A percentile compares a stretch with the other conserved stretches of the same genome.
Evolutionary conservation across 35 echinoderm and acorn worm species (phyloP).

Genomic region (Heliocidaris tuberculata): DNA sequence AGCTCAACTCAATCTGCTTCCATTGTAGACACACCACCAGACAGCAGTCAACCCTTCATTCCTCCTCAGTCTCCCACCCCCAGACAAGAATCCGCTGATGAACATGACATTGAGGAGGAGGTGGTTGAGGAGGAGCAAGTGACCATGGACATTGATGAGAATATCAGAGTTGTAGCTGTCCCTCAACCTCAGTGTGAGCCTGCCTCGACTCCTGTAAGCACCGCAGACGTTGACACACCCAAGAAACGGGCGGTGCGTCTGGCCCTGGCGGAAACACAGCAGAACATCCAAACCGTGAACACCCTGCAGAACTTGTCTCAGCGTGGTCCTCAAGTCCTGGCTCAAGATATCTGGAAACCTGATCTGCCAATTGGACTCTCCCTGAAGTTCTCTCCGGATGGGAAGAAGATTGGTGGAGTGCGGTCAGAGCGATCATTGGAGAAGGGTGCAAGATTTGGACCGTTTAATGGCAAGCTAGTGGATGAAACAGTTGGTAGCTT

Average conservation of each 20-base stretch:
- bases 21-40: neutral
- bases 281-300: neutral
- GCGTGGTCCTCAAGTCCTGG: neutral
- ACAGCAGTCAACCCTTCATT: neutral
- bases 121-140: neutral
- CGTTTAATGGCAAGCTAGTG: conserved; percentile 3
- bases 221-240: neutral
- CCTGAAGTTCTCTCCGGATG: neutral
- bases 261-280: neutral
- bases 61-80: neutral
- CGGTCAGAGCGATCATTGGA: conserved; percentile 10
- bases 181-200: neutral
- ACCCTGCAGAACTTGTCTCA: neutral
- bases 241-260: conserved; percentile 30
- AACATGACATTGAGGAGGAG: neutral
- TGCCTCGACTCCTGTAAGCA: neutral
- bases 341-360: neutral
- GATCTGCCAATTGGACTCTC: conserved; percentile 2
- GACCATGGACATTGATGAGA: neutral
- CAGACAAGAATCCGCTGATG: neutral
- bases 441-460: conserved; percentile 24
- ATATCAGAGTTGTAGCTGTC: neutral
- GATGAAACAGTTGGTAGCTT: neutral
- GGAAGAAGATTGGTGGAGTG: neutral
- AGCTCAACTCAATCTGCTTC: neutral